A percentile compares a stretch with the other conserved stretches of the same genome.
Evolutionary conservation across 1,140 invertebrate genomes (phyloP).

Genomic region (Pectinophora gossypiella): DNA sequence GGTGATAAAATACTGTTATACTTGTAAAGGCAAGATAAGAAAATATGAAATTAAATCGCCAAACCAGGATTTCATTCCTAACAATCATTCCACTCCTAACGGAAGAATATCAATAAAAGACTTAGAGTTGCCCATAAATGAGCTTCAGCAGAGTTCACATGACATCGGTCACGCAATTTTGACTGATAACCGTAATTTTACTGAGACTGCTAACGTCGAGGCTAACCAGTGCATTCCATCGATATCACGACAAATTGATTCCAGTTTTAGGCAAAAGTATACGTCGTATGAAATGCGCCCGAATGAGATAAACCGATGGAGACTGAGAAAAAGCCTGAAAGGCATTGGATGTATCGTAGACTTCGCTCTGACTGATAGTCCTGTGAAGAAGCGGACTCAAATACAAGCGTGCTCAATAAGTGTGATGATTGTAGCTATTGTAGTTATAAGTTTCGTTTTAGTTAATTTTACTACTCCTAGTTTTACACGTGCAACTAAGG

Average conservation of each 20-base stretch:
- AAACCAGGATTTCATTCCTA: conserved; percentile 42
- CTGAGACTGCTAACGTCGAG: conserved; percentile 7
- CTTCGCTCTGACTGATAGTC: conserved; percentile 58
- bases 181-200: conserved; percentile 11
- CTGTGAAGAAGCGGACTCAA: conserved; percentile 59
- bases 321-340: conserved; percentile 65
- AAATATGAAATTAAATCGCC: conserved; percentile 56
- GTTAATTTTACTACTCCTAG: conserved; percentile 61
- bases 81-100: conserved; percentile 66
- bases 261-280: conserved; percentile 49
- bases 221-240: conserved; percentile 50
- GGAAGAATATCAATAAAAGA: conserved; percentile 26
- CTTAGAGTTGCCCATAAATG: conserved; percentile 11
- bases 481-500: conserved; percentile 42
- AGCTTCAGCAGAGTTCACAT: conserved; percentile 12
- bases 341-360: conserved; percentile 66
- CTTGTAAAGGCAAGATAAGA: conserved; percentile 63
- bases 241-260: conserved; percentile 66
- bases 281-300: conserved; percentile 41
- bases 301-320: conserved; percentile 32
- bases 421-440: conserved; percentile 66
- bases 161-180: conserved; percentile 9
- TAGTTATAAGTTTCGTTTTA: conserved; percentile 67
- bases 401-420: conserved; percentile 70
- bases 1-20: conserved; percentile 51